These are phyloP conservation scores for Tarsius wallacei DNA, from an alignment of 2,797 vertebrate genomes.

Conservation along the genomic window DNA sequence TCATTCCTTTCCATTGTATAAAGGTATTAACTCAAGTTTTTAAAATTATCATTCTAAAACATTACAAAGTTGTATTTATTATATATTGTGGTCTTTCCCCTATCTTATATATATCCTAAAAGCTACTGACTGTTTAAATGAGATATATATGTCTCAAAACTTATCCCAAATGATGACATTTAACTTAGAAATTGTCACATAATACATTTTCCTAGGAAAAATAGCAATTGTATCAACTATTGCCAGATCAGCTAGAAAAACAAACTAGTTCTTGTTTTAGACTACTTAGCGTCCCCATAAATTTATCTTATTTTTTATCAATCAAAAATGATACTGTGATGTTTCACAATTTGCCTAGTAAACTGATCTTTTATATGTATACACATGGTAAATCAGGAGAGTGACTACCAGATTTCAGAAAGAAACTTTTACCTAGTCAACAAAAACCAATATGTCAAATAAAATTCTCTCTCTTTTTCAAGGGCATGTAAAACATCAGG, in stretches of 20 bases:
- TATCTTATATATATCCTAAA: slow-evolving; percentile 17
- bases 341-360: slow-evolving; percentile 33
- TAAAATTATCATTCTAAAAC: neutral
- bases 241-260: neutral
- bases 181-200: slow-evolving; percentile 20
- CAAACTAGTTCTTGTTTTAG: neutral
- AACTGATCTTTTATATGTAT: neutral
- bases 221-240: neutral
- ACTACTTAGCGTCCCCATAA: neutral
- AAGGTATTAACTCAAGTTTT: neutral
- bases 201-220: slow-evolving; percentile 12
- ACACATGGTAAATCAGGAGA: neutral
- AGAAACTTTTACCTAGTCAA: neutral
- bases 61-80: neutral
- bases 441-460: slow-evolving; percentile 21
- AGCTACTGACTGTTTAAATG: neutral
- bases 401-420: neutral
- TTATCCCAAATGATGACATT: neutral
- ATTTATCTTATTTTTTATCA: neutral
- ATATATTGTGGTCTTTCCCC: neutral
- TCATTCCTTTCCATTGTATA: slow-evolving; percentile 33
- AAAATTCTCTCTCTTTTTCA: neutral
- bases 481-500: neutral
- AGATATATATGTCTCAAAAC: neutral
- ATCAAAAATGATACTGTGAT: neutral